A percentile compares a stretch with the other conserved stretches of the same genome.
Conservation (phyloP, 2,113 vertebrate species). For the Oncorhynchus gorbuscha region DNA sequence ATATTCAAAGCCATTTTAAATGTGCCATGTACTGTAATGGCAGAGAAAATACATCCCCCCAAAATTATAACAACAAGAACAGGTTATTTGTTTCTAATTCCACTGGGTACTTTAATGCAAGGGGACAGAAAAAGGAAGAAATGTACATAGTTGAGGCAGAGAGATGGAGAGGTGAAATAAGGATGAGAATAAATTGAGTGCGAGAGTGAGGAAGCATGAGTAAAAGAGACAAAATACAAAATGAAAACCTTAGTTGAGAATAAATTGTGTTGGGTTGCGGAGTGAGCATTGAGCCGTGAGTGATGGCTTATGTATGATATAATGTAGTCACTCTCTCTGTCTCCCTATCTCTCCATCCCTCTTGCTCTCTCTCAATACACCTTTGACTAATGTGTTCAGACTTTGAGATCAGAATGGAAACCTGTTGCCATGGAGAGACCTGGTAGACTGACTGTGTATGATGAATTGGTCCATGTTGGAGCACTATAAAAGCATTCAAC, state of each 20-base stretch:
- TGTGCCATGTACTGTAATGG: neutral
- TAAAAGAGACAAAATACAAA: conserved; percentile 10
- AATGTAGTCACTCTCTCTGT: no score
- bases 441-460: neutral
- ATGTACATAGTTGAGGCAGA: neutral
- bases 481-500: neutral
- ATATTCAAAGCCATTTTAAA: neutral
- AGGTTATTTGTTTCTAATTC: neutral
- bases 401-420: neutral
- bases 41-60: neutral
- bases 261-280: conserved; percentile 19
- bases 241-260: conserved; percentile 5
- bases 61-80: neutral
- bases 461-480: neutral
- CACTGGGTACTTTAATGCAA: neutral
- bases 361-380: no score
- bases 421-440: conserved; percentile 28
- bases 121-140: neutral
- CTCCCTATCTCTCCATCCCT: no score
- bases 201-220: neutral
- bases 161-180: neutral
- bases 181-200: no score
- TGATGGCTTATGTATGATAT: neutral
- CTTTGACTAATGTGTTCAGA: no score
- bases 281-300: neutral